Base-by-base conservation (phyloP, 1,140 invertebrate genomes). In the Drosophila bipectinata region DNA sequence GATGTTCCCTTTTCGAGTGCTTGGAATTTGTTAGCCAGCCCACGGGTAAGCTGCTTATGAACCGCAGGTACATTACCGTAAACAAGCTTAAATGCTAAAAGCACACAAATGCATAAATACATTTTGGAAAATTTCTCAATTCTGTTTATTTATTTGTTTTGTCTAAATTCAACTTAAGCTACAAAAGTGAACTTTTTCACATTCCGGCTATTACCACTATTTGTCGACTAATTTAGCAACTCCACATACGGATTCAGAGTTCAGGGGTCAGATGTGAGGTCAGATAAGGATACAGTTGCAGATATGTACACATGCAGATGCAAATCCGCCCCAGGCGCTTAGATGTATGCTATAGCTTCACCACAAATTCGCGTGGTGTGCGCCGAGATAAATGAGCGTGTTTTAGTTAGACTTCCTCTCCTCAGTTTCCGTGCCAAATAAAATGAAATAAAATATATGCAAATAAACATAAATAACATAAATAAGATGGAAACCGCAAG, bases 401-500 rank as follows among this genome's bases (percentile, higher is more conserved):
- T 83, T 82, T 69, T 48, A 60, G 79, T 67, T 49, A 47, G 54
- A 32, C 57, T 66, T 72, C 56, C 39, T 47, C 24, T 63, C 12
- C 12, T 47, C 55, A 18, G 62, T 61, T 58, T 53, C 26, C 49
- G 49, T 44, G 60, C 48, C 56, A 63, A 76, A 66, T 76, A 72
- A 48, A 64, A 71, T 56, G 58, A 75, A 66, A 69, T 57, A 79
- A 74, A 77, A 72, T 72, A 59, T 61, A 78, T 78, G 76, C 61
- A 76, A 80, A 85, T 74, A 71, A 77, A 71, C 77, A 74, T 87
- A 85, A 87, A 85, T 87, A 85, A 87, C 74, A 62, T 68, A 64
- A 57, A 85, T 18, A 81, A 77, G 82, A 74, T 77, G 71, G 37
- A 74, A 75, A 79, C 82, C 78, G 83, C 81, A 71, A 81, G 73